Evolutionary conservation across 1,140 invertebrate genomes (phyloP).

Genomic region (Anadara kagoshimensis): DNA sequence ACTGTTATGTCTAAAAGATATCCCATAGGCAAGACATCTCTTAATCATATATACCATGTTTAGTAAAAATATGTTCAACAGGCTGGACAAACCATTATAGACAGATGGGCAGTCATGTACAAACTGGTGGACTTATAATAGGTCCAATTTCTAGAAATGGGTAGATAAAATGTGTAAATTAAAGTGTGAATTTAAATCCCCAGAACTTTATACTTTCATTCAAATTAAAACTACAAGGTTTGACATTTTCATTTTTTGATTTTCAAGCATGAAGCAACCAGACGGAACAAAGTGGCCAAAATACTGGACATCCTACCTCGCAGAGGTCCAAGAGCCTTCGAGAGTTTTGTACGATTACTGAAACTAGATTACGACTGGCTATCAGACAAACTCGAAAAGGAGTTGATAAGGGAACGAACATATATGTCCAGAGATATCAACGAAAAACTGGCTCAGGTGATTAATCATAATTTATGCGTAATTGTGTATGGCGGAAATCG

Average conservation of each 20-base stretch:
- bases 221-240: no score
- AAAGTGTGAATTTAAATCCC: no score
- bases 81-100: no score
- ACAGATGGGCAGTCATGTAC: no score
- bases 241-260: neutral
- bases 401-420: constrained; percentile 11
- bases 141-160: no score
- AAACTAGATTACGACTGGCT: constrained; percentile 13
- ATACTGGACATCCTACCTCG: constrained; percentile 28
- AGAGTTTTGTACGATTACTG: constrained; percentile 11
- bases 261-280: constrained; percentile 1
- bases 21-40: no score
- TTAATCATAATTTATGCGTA: constrained; percentile 11
- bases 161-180: no score
- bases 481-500: constrained; percentile 12
- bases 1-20: no score
- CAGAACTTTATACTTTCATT: no score
- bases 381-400: constrained; percentile 21
- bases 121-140: no score
- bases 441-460: constrained; percentile 12
- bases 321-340: constrained; percentile 26
- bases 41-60: no score
- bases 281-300: constrained; percentile 13
- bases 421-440: constrained; percentile 14
- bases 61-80: no score